Evolutionary conservation across 2,888 invertebrate genomes (phyloP), one percentile per base, ranked within the genome.

Genomic region (Phania funesta): DNA sequence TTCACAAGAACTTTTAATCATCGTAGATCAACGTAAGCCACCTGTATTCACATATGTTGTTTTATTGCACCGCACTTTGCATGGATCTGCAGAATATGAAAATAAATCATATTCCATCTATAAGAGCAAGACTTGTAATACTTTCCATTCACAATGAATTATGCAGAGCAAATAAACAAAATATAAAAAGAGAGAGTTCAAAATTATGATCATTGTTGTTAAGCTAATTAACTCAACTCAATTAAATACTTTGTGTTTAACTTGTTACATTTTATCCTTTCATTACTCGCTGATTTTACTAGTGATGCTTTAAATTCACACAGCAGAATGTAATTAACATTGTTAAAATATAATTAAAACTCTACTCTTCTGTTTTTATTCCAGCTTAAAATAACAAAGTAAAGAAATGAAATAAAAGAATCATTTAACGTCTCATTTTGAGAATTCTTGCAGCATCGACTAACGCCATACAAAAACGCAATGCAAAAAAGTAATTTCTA

Each of bases 281-380:
- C 44, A 26, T 26, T 44, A 44, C 24, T 11, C 41, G 24, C 60
- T 60, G 41, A 44, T 60, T 44, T n/a, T 9, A 44, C 26, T 26
- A 18, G 16, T n/a, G n/a, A 16, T 16, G 1, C 16, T n/a, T 32
- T 46, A n/a, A 41, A 22, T 20, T n/a, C 13, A 56, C 26, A 41
- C 13, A 26, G 1, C 11, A 29, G 52, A 52, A 60, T 52, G 65
- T 76, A 80, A 80, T 80, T 80, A 80, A 71, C 70, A 65, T 71
- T 80, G 35, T 65, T 71, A 26, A 80, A 76, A 65, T 65, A 75
- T 70, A 80, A 75, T 80, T 80, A 80, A 75, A 76, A 80, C 70
- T 58, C 41, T 11, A 26, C 24, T 32, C 16, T 13, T 22, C 11
- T 52, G 24, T 50, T 35, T 46, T 32, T 64, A 13, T 64, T 52